Conservation (phyloP, 2,888 invertebrate genomes). For the Thymelicus sylvestris region DNA sequence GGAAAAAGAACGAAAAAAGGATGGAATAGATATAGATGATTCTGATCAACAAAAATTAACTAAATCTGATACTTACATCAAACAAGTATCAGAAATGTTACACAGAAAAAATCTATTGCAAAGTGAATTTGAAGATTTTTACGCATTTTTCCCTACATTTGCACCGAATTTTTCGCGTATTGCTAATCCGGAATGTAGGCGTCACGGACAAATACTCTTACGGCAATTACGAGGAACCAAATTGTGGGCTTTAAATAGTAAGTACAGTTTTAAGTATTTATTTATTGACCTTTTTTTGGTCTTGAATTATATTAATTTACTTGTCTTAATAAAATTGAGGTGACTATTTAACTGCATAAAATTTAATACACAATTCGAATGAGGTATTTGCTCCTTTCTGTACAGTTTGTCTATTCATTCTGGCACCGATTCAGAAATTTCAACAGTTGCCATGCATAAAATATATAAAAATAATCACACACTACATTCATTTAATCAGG, state of each 20-base stretch:
- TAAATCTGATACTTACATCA: constrained; percentile 31
- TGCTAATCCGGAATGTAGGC: constrained; percentile 87
- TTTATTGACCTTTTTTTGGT: neutral
- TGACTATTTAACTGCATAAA: neutral
- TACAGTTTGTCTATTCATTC: constrained; percentile 47
- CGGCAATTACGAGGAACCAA: constrained; percentile 88
- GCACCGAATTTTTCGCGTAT: constrained; percentile 88
- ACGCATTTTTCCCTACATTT: constrained; percentile 88
- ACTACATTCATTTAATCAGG: constrained; percentile 45
- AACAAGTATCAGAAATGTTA: constrained; percentile 59
- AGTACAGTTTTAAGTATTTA: constrained; percentile 55
- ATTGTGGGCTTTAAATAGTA: constrained; percentile 90
- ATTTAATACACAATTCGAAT: constrained; percentile 8
- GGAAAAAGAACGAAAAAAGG: constrained; percentile 21
- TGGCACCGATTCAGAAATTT: constrained; percentile 65
- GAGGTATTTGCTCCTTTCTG: constrained; percentile 26
- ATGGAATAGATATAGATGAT: constrained; percentile 17
- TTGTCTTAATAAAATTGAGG: neutral
- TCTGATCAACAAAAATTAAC: constrained; percentile 21
- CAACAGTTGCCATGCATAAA: constrained; percentile 59
- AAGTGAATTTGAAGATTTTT: constrained; percentile 86
- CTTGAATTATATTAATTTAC: neutral
- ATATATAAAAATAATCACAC: constrained; percentile 44
- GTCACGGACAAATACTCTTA: constrained; percentile 88
- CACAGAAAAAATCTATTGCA: constrained; percentile 73